Base-by-base conservation (phyloP, 2,113 vertebrate species). In the Clinocottus analis region DNA sequence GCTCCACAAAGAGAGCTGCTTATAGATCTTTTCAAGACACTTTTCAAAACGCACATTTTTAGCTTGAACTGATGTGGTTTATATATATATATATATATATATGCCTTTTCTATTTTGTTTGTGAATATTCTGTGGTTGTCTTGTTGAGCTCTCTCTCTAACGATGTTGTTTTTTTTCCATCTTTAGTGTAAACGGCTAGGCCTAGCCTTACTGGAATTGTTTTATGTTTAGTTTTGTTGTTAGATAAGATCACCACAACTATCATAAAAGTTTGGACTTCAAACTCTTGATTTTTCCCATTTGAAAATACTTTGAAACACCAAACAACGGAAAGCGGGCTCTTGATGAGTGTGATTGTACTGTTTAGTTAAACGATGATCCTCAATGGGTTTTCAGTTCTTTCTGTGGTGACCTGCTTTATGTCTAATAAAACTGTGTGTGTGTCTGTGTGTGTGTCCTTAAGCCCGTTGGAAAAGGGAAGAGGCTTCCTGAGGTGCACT, bases 401-500 rank as follows among this genome's bases (percentile, higher is more conserved):
- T 21, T 58, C 19, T 67, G 58, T 29, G 63, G 3, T 63, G 56
- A 27, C 23, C 35, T 61, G 12, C 17, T 79, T 71, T 25, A 6
- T 80, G 45, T 83, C 69, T 59, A 60, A 35, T 80, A 33, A 53
- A 85, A 63, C 68, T 66, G 0, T 75, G 0, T 85, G 11, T 90
- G 67, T 90, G 65, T 90, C 68, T 66, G 0, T 75, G 0, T 85
- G 11, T 90, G 67, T 90, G 65, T 90, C 47, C 87, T 90, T 29
- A 63, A 95, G 94, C 94, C 94, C 51, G 94, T 96, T 90, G 98
- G 98, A 78, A 98, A 96, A 82, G 98, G 98, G 64, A 99, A 98
- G 90, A 94, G 97, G 56, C 96, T 99, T 37, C 98, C 98, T 3
- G 98, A 99, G 71, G 98, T 99, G 0, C 97, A 99, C 87, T 99